phyloP scores from a whole-genome alignment of 2,113 vertebrate genomes.

The Sebastes schlegelii region DNA sequence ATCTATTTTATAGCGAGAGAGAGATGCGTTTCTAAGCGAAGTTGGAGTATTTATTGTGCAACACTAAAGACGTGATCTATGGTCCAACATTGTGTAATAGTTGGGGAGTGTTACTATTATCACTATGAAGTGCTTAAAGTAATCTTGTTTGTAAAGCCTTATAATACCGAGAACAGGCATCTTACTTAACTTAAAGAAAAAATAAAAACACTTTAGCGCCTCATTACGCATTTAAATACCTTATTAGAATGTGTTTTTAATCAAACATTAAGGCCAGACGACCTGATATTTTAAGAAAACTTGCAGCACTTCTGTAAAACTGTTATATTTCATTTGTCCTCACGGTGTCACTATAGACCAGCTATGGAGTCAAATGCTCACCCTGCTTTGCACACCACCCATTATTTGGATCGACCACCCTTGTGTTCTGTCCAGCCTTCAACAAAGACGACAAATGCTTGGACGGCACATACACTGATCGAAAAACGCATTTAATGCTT shows the following conservation, averaged over 20 bases:
- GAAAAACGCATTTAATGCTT: background rate
- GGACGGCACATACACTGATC: too few relatives aligned
- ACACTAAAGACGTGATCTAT: too few relatives aligned
- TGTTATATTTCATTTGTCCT: conserved; percentile 23
- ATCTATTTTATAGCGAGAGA: too few relatives aligned
- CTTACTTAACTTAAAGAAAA: background rate
- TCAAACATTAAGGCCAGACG: background rate
- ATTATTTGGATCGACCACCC: background rate
- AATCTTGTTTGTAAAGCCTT: accelerated
- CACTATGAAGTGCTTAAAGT: too few relatives aligned
- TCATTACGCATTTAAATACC: background rate
- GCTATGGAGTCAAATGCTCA: background rate
- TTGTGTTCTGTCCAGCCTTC: background rate
- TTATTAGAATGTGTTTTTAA: too few relatives aligned
- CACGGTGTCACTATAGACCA: conserved; percentile 70
- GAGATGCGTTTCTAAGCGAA: too few relatives aligned
- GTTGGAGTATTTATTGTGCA: too few relatives aligned
- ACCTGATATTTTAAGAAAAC: background rate
- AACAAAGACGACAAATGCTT: background rate
- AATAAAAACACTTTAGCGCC: accelerated
- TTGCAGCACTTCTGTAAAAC: background rate
- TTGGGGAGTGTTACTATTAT: too few relatives aligned
- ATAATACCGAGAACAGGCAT: too few relatives aligned
- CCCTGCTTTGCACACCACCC: conserved; percentile 24
- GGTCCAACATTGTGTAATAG: too few relatives aligned